Conservation (phyloP, 2,888 invertebrate species). For the Acheta domesticus region DNA sequence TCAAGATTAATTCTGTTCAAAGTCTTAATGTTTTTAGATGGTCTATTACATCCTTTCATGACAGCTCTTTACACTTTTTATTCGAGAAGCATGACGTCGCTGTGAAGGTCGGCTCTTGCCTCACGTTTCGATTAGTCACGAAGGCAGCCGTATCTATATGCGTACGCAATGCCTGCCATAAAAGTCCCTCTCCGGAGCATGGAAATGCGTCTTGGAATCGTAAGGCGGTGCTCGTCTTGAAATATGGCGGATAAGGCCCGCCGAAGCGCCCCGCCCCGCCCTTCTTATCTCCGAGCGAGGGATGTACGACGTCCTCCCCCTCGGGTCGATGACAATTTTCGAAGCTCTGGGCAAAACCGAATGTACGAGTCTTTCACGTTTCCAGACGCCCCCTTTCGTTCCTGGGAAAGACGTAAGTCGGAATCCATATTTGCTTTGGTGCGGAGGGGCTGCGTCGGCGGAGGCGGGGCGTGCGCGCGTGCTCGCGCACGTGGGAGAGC, state of each 20-base stretch:
- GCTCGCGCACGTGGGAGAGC: not conserved
- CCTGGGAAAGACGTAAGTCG: not conserved
- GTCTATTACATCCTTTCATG: no score
- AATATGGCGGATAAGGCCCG: slow-evolving; percentile 3
- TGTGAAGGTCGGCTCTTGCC: no score
- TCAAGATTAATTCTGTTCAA: no score
- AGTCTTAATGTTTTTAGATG: no score
- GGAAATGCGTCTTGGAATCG: not conserved
- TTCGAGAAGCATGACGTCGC: no score
- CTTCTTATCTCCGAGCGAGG: not conserved
- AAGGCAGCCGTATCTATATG: no score
- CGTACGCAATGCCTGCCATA: not conserved
- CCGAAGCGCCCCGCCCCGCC: not conserved
- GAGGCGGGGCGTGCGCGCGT: not conserved
- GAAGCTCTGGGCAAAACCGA: not conserved
- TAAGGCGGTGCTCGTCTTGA: slow-evolving; percentile 6
- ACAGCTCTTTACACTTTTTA: no score
- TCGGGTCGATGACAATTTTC: slow-evolving; percentile 18
- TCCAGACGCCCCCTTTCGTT: not conserved
- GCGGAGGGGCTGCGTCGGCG: not conserved
- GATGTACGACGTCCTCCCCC: not conserved
- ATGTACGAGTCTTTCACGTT: not conserved
- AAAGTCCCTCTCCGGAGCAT: not conserved
- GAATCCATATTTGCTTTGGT: not conserved
- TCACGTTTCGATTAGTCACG: no score